Conservation (phyloP, 2,797 vertebrate genomes). For the Paguma larvata region DNA sequence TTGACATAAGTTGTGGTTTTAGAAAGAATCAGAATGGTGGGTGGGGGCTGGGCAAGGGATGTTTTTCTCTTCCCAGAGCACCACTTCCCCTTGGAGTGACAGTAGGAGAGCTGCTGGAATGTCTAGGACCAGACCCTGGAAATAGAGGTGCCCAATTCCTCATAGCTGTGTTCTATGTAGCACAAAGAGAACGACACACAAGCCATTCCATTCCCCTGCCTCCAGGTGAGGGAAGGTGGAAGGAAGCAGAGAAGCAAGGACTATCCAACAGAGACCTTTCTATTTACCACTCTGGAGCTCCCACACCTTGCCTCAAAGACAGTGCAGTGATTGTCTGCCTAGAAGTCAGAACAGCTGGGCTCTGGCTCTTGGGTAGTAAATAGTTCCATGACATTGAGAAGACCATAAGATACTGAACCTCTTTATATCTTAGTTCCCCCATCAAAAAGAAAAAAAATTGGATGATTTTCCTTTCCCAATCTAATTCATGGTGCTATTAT, state of each 20-base stretch:
- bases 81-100: background rate
- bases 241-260: conserved; percentile 27
- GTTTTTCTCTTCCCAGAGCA: background rate
- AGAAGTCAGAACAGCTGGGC: background rate
- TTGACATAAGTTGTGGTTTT: background rate
- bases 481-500: conserved; percentile 39
- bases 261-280: background rate
- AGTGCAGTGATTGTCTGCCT: background rate
- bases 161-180: background rate
- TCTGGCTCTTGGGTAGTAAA: background rate
- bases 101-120: background rate
- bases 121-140: background rate
- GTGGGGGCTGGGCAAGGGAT: background rate
- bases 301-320: background rate
- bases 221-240: background rate
- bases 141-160: conserved; percentile 20
- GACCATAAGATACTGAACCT: background rate
- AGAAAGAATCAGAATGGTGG: conserved; percentile 7
- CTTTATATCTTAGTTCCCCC: background rate
- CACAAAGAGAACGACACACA: conserved; percentile 17
- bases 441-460: background rate
- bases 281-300: background rate
- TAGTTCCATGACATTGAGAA: background rate
- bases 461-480: background rate
- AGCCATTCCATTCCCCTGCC: background rate